phyloP scores from a whole-genome alignment of 2,888 invertebrate genomes.

The Doris montereyensis region DNA sequence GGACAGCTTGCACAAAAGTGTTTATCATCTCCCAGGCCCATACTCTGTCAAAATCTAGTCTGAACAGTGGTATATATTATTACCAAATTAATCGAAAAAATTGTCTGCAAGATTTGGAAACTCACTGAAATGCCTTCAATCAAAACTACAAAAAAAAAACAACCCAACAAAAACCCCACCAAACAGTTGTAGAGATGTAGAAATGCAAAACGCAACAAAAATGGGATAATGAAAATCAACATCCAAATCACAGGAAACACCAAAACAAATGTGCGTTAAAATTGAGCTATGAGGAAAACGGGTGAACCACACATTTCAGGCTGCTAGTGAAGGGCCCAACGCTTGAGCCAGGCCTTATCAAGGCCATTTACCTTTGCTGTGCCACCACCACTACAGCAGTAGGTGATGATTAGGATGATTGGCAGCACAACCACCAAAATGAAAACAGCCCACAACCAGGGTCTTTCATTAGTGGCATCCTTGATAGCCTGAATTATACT shows the following conservation, averaged over 20 bases:
- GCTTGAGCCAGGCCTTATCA: not conserved
- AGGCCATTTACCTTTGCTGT: conserved; percentile 53
- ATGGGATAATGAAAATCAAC: not conserved
- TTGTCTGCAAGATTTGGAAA: too few relatives aligned
- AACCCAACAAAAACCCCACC: too few relatives aligned
- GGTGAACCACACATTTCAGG: not conserved
- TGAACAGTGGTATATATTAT: too few relatives aligned
- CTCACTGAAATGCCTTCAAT: too few relatives aligned
- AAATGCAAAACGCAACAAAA: conserved; percentile 27
- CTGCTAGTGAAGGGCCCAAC: not conserved
- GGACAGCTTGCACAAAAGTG: too few relatives aligned
- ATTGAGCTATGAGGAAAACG: not conserved
- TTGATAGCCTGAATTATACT: conserved; percentile 73
- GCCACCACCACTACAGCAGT: conserved; percentile 79
- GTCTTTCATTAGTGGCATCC: conserved; percentile 87
- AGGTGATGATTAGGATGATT: conserved; percentile 84
- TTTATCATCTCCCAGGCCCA: too few relatives aligned
- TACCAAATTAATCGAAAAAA: too few relatives aligned
- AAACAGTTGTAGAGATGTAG: too few relatives aligned
- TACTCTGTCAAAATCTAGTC: too few relatives aligned
- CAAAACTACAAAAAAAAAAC: too few relatives aligned
- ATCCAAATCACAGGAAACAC: too few relatives aligned
- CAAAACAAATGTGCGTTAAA: not conserved
- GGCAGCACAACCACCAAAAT: conserved; percentile 85
- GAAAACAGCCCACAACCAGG: conserved; percentile 92